These are phyloP conservation scores for Indri indri DNA, from an alignment of 2,113 vertebrate species.

Conservation along the genomic window DNA sequence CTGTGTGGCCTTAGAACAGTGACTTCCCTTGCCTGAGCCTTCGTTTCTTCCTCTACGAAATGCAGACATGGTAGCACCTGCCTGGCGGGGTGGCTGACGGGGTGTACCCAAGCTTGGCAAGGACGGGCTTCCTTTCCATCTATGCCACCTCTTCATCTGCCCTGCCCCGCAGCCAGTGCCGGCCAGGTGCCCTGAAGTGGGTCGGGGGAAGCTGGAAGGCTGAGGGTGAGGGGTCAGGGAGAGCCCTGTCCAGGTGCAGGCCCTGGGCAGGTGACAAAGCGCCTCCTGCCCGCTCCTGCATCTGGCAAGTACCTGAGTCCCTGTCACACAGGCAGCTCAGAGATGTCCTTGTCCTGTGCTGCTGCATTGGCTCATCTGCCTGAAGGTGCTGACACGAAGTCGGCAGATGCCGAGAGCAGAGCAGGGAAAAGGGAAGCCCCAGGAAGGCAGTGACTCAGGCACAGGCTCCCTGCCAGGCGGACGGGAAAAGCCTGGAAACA, in stretches of 20 bases:
- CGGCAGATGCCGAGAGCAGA: background rate
- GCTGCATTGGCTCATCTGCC: background rate
- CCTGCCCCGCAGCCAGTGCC: background rate
- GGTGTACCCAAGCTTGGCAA: background rate
- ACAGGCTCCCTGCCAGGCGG: background rate
- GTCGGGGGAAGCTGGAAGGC: background rate
- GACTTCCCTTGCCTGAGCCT: background rate
- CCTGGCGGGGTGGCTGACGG: background rate
- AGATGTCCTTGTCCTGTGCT: rapidly evolving
- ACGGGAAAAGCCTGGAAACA: background rate
- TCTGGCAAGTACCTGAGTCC: background rate
- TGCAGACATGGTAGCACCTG: background rate
- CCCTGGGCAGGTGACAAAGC: no score
- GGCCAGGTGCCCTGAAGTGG: background rate
- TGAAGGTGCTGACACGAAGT: background rate
- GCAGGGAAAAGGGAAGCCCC: background rate
- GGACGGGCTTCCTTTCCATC: background rate
- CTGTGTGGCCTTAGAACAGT: background rate
- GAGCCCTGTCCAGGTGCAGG: background rate
- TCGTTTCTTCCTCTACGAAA: background rate
- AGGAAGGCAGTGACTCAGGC: background rate
- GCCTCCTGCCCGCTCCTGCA: background rate
- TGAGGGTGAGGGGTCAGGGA: background rate
- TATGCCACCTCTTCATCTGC: rapidly evolving
- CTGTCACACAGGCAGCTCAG: rapidly evolving